Evolutionary conservation across 1,140 invertebrate genomes (phyloP).

Genomic region (Homarus americanus): DNA sequence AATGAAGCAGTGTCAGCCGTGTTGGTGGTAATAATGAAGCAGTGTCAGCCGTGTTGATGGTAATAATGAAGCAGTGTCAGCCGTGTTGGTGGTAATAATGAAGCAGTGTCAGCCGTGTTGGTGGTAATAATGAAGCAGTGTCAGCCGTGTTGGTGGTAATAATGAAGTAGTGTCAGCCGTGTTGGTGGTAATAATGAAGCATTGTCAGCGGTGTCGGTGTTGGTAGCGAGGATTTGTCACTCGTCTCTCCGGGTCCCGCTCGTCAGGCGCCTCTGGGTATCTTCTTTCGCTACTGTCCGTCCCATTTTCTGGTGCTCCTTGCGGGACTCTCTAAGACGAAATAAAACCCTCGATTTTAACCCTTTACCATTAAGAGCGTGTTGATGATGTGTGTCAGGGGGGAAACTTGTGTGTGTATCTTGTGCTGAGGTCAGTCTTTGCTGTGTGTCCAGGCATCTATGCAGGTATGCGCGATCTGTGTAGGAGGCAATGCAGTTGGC

Average conservation of each 20-base stretch:
- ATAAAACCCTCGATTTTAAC: neutral
- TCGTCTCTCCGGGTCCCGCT: neutral
- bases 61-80: no score
- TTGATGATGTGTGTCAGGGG: neutral
- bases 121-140: no score
- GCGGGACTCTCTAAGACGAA: neutral
- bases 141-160: no score
- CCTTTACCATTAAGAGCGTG: neutral
- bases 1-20: no score
- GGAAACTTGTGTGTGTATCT: neutral
- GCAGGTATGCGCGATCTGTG: slow-evolving; percentile 24
- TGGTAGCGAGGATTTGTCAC: neutral
- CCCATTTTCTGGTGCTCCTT: neutral
- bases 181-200: no score
- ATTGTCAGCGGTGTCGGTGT: no score
- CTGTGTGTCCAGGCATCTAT: neutral
- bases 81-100: no score
- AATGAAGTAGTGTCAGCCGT: no score
- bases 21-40: no score
- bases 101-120: no score
- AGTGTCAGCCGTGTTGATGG: no score
- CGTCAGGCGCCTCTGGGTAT: neutral
- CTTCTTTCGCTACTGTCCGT: neutral
- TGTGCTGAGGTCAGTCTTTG: neutral
- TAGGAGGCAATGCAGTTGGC: slow-evolving; percentile 50